These are phyloP conservation scores for Apamea anceps DNA, from an alignment of 2,888 invertebrate species.

Conservation along the genomic window DNA sequence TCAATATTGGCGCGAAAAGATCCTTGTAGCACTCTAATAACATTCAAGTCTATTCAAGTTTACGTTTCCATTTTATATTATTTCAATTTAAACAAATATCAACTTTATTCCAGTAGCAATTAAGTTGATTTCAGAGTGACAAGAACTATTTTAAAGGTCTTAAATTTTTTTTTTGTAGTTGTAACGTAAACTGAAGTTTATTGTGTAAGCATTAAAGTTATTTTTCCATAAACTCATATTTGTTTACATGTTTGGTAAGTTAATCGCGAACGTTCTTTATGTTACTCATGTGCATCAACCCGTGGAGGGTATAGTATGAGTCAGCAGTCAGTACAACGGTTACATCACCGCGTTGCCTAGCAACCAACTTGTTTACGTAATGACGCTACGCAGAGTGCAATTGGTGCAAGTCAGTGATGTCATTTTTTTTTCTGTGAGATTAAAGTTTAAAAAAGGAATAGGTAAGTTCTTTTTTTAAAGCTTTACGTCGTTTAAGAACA, in stretches of 20 bases:
- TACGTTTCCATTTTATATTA: no score
- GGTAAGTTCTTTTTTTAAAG: not conserved
- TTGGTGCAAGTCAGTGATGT: not conserved
- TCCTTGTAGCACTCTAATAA: not conserved
- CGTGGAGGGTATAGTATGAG: not conserved
- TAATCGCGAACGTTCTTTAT: no score
- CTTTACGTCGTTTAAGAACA: not conserved
- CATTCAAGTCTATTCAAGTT: not conserved
- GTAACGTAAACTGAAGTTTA: no score
- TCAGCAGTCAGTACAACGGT: not conserved
- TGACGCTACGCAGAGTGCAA: constrained; percentile 18
- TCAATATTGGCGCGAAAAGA: not conserved
- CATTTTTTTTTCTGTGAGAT: not conserved
- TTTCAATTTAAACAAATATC: no score
- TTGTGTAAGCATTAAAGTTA: no score
- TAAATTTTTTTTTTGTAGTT: no score
- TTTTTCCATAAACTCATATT: no score
- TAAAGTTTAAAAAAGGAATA: not conserved
- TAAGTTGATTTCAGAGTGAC: no score
- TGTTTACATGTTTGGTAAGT: no score
- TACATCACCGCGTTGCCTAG: constrained; percentile 36
- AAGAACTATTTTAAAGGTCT: no score
- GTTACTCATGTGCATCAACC: constrained; percentile 19
- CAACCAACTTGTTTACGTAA: constrained; percentile 26
- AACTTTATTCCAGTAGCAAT: not conserved